Base-by-base conservation (phyloP, 2,888 invertebrate species). In the Hypercompe scribonia region DNA sequence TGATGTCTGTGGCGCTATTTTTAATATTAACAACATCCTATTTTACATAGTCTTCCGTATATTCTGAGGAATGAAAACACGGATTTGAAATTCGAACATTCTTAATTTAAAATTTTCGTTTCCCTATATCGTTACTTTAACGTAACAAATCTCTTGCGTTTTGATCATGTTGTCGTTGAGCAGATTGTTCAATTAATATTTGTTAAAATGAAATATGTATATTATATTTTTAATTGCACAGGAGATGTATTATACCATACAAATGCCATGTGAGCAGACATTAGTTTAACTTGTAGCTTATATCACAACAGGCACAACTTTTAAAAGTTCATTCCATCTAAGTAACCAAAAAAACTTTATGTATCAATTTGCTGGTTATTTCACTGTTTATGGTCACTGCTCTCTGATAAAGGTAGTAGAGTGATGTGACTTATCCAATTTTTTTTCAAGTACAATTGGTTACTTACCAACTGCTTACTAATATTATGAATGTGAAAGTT, bases 1-100 rank as follows among this genome's bases (percentile, higher is more conserved):
- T 87, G 87, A 77, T 78, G 79, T 85, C 86, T 80, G 79, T 82
- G 65, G 66, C 78, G 85, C 85, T 89, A 91, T 90, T 88, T 90
- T 82, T 88, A 89, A 76, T 77, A 78, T 83, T 81, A 61, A 83
- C 82, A 64, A 75, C 81, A 85, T 84, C 80, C 75, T 83, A 78
- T 83, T 86, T 86, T 81, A 68, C 72, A 66, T 73, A 78, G 78
- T 83, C 85, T 88, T 88, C 87, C 86, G 77, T 82, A 81, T 83
- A 68, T 82, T 74, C 58, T 70, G 36, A 42, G 73, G 79, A 84
- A 86, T 84, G 82, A 84, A 86, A 84, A 87, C 82, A 86, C 71
- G 46, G 65, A 68, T 81, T 79, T 70, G 54, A 75, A 81, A 86
- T 76, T 65, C 65, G 64, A 68, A 66, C 74, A 69, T 81, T 80